Evolutionary conservation across 2,888 invertebrate species (phyloP).

Genomic region (Automeris io): DNA sequence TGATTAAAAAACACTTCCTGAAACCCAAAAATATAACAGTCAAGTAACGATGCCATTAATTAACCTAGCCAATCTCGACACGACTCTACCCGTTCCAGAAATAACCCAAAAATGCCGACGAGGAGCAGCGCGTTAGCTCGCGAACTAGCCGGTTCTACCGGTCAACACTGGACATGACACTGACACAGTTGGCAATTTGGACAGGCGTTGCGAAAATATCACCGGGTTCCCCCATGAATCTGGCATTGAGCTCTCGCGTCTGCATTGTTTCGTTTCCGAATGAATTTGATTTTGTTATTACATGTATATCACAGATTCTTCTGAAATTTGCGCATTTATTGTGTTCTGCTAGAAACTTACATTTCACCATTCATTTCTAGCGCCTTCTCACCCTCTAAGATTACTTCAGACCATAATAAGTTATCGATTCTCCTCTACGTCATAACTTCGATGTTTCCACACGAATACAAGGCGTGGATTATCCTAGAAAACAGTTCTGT

Average conservation of each 20-base stretch:
- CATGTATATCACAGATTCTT: too few species aligned
- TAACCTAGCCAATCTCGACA: neutral
- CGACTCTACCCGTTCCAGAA: neutral
- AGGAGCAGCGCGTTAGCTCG: neutral
- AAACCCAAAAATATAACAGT: neutral
- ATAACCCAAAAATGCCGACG: neutral
- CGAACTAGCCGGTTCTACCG: neutral
- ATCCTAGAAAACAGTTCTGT: too few species aligned
- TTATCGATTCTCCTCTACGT: too few species aligned
- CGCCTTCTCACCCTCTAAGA: too few species aligned
- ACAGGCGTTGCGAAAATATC: slow-evolving; percentile 30
- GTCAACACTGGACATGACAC: slow-evolving; percentile 20
- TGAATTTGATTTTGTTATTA: too few species aligned
- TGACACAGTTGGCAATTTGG: slow-evolving; percentile 38
- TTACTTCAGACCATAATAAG: too few species aligned
- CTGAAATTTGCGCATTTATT: too few species aligned
- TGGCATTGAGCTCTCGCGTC: slow-evolving; percentile 28
- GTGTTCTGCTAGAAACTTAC: too few species aligned
- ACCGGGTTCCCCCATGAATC: slow-evolving; percentile 21
- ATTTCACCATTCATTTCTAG: too few species aligned
- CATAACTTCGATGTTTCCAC: too few species aligned
- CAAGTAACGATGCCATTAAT: neutral
- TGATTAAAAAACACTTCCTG: neutral
- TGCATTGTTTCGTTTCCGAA: slow-evolving; percentile 5
- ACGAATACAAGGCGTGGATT: too few species aligned